Conservation (phyloP, 2,113 vertebrate species). For the Trochalopteron elliotii region DNA sequence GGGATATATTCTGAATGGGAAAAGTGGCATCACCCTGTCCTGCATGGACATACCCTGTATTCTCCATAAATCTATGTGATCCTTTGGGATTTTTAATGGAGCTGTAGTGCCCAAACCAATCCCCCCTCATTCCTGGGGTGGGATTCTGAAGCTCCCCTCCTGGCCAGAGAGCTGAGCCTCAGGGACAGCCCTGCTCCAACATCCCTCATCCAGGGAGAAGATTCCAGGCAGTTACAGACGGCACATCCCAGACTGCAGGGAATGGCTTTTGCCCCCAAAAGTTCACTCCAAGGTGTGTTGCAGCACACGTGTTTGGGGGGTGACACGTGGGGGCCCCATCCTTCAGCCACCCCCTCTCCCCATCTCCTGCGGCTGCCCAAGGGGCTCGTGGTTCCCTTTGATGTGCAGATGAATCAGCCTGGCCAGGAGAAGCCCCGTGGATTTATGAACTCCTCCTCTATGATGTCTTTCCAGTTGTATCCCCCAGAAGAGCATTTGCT, state of each 20-base stretch:
- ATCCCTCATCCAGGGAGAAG: accelerated
- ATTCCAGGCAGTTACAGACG: accelerated
- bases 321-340: accelerated
- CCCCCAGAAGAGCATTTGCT: slow-evolving; percentile 34
- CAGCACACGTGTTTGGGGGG: not conserved
- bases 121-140: accelerated
- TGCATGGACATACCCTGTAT: too few species aligned
- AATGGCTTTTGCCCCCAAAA: not conserved
- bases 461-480: slow-evolving; percentile 63
- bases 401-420: slow-evolving; percentile 40
- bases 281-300: accelerated
- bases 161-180: not conserved
- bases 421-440: slow-evolving; percentile 6
- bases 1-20: accelerated
- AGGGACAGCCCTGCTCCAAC: accelerated
- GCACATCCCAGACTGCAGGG: not conserved
- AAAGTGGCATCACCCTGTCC: not conserved
- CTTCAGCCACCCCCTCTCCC: not conserved
- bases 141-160: not conserved
- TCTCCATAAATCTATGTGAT: not conserved
- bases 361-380: not conserved
- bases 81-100: not conserved
- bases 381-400: not conserved
- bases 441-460: slow-evolving; percentile 58
- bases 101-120: not conserved